Evolutionary conservation across 2,797 vertebrate genomes (phyloP), one percentile per base, ranked within the genome.

Genomic region (Helicolenus hilgendorfi): DNA sequence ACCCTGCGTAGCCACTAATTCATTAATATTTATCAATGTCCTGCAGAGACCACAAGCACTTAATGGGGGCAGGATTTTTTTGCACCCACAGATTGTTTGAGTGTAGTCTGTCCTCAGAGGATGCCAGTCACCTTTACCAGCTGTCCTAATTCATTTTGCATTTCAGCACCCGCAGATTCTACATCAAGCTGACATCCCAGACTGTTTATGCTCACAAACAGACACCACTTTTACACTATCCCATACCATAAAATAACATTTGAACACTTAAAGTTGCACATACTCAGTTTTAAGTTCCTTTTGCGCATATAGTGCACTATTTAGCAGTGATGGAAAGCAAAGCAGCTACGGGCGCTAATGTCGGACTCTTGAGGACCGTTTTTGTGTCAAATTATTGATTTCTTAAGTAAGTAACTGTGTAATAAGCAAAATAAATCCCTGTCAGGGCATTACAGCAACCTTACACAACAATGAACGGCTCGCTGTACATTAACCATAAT

Each of bases 1-100:
- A 88, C 60, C 58, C 45, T 22, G n/a, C 67, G 68, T 58, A 60
- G 71, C 82, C 60, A 41, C 62, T 91, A 85, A 89, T 90, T 85
- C 88, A 85, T 93, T 86, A 45, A 91, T 93, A 87, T 89, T 89
- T 55, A 92, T 88, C 63, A 53, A 24, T 69, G 75, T 82, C 85
- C 88, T 79, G 73, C 63, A 62, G 74, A 85, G 60, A 73, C 64
- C 72, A 77, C 65, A 83, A 58, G 35, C 71, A 76, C 84, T 91
- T 89, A 84, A 80, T 77, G n/a, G 76, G 35, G 33, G 77, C 69
- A 55, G 27, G 11, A 0, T 26, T 18, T 75, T 81, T 87, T 83
- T 65, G 60, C 72, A 84, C n/a, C 72, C 49, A 11, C 71, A 77
- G 18, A 81, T 85, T 71, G 36, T 58, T 68, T 77, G 60, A 59